Conservation (phyloP, 2,797 vertebrate species). For the Cossypha polioptera region DNA sequence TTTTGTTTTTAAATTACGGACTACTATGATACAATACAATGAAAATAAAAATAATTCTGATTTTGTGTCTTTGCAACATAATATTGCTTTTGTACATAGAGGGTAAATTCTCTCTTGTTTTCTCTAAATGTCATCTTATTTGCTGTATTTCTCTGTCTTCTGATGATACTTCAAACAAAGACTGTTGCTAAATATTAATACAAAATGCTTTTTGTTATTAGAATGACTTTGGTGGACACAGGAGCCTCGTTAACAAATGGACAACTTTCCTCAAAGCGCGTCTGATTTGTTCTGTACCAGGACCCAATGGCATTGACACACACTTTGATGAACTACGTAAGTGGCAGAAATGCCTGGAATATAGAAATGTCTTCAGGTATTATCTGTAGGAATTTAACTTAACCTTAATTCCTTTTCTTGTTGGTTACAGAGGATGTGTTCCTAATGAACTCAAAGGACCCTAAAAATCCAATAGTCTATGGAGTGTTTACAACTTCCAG, state of each 20-base stretch:
- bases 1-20: neutral
- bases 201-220: constrained; percentile 59
- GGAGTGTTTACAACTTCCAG: constrained; percentile 97
- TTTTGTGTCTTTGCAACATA: neutral
- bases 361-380: neutral
- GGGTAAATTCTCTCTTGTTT: neutral
- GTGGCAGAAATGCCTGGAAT: constrained; percentile 55
- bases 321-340: constrained; percentile 98
- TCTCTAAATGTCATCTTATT: neutral
- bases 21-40: neutral
- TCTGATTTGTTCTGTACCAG: constrained; percentile 93
- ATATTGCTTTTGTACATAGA: neutral
- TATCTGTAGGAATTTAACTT: neutral
- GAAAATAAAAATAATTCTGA: neutral
- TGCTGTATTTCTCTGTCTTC: neutral
- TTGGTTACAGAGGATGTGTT: constrained; percentile 84
- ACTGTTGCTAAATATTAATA: neutral
- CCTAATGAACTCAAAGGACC: constrained; percentile 96
- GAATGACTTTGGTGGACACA: constrained; percentile 97
- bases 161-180: neutral
- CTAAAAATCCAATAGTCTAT: constrained; percentile 94
- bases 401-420: neutral
- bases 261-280: constrained; percentile 98
- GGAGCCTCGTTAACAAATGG: constrained; percentile 98
- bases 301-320: constrained; percentile 95